phyloP scores from a whole-genome alignment of 1,140 invertebrate genomes.

The Diuraphis noxia region DNA sequence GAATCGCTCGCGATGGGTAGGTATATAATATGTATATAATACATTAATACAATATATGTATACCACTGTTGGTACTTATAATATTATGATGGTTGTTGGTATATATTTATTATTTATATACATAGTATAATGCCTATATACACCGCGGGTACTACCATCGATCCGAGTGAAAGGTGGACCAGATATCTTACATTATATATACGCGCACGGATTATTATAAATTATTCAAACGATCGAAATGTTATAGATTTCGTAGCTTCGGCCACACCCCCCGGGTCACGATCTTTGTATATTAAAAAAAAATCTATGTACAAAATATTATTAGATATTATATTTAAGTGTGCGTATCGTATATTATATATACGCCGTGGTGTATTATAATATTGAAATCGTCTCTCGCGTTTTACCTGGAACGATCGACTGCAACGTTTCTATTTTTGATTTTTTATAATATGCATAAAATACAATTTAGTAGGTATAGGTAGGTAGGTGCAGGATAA shows the following conservation, averaged over 20 bases:
- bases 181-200: conserved; percentile 28
- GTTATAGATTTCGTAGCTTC: conserved; percentile 50
- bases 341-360: background rate
- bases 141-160: background rate
- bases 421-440: background rate
- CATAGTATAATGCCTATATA: background rate
- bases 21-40: background rate
- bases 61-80: background rate
- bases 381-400: conserved; percentile 23
- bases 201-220: conserved; percentile 51
- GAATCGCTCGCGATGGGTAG: conserved; percentile 10
- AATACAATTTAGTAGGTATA: background rate
- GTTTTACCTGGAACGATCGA: conserved; percentile 7
- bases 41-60: background rate
- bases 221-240: conserved; percentile 54
- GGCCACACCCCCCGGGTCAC: conserved; percentile 51
- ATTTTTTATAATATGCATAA: background rate
- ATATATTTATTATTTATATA: background rate
- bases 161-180: conserved; percentile 40
- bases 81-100: too few relatives aligned
- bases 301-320: conserved; percentile 8
- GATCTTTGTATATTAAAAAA: conserved; percentile 40
- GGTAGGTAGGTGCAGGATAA: too few relatives aligned
- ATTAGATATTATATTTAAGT: conserved; percentile 18
- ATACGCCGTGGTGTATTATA: background rate